phyloP scores from a whole-genome alignment of 2,888 invertebrate genomes.

The Sisyra nigra region DNA sequence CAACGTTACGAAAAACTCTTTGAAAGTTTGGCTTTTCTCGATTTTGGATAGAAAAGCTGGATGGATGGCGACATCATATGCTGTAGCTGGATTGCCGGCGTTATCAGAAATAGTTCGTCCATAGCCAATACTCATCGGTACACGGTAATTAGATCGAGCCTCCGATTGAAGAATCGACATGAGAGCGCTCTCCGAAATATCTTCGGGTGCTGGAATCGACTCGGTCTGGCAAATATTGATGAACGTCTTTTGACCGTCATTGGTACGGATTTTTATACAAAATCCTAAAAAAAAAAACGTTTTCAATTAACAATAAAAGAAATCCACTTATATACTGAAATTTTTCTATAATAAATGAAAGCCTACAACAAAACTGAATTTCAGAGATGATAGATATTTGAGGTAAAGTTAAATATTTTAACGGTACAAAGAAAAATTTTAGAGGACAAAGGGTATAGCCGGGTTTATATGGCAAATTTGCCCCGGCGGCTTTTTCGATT shows the following conservation, averaged over 20 bases:
- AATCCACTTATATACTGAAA: too few species aligned
- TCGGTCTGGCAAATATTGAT: slow-evolving; percentile 72
- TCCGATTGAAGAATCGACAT: slow-evolving; percentile 50
- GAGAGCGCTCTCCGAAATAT: slow-evolving; percentile 54
- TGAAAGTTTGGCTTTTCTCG: slow-evolving; percentile 49
- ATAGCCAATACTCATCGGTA: slow-evolving; percentile 85
- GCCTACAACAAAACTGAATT: too few species aligned
- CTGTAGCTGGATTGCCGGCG: slow-evolving; percentile 51
- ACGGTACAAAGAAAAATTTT: too few species aligned
- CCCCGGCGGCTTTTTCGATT: too few species aligned
- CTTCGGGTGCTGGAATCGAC: slow-evolving; percentile 55
- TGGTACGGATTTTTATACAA: slow-evolving; percentile 59
- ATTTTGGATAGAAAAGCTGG: slow-evolving; percentile 62
- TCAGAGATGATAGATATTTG: too few species aligned
- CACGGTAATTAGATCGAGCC: slow-evolving; percentile 49
- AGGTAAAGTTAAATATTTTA: too few species aligned
- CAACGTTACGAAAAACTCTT: slow-evolving; percentile 63
- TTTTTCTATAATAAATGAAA: too few species aligned
- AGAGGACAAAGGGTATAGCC: too few species aligned
- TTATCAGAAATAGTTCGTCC: slow-evolving; percentile 64
- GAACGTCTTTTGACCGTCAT: slow-evolving; percentile 53
- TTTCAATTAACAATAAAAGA: too few species aligned
- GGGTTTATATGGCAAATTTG: too few species aligned
- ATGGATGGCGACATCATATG: slow-evolving; percentile 74
- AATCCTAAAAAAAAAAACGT: slow-evolving; percentile 35